Conservation (phyloP, 1,140 invertebrate species). For the Lysiphlebus fabarum region DNA sequence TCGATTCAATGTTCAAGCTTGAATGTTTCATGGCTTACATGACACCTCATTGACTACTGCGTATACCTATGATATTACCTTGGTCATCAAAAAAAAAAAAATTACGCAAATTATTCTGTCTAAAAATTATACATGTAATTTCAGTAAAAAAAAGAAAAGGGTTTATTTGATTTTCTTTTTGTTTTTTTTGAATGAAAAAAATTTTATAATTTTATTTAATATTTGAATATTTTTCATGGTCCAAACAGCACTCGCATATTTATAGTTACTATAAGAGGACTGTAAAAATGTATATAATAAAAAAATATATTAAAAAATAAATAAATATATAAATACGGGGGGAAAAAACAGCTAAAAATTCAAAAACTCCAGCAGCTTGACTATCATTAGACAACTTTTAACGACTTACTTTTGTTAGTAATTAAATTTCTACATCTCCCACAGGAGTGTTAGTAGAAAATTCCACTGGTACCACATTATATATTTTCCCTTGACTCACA, state of each 20-base stretch:
- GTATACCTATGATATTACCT: slow-evolving; percentile 2
- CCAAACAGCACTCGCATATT: too few species aligned
- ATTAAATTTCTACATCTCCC: slow-evolving; percentile 32
- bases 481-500: slow-evolving; percentile 19
- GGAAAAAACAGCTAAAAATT: background rate
- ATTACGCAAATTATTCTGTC: too few species aligned
- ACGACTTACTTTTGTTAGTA: slow-evolving; percentile 28
- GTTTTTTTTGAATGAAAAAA: too few species aligned
- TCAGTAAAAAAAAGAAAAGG: too few species aligned
- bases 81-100: too few species aligned
- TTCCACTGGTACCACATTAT: slow-evolving; percentile 17
- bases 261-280: too few species aligned
- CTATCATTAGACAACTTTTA: slow-evolving; percentile 19
- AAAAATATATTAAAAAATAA: background rate
- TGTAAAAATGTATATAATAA: background rate
- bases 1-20: slow-evolving; percentile 18
- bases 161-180: too few species aligned
- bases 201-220: too few species aligned
- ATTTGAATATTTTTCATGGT: too few species aligned
- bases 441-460: slow-evolving; percentile 18
- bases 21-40: slow-evolving; percentile 28
- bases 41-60: slow-evolving; percentile 34
- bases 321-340: background rate
- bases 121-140: too few species aligned
- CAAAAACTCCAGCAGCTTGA: background rate